Percentiles rank a stretch among this genome's conserved stretches.
Evolutionary conservation across 2,888 invertebrate genomes (phyloP).

Genomic region (Cantharis lateralis): DNA sequence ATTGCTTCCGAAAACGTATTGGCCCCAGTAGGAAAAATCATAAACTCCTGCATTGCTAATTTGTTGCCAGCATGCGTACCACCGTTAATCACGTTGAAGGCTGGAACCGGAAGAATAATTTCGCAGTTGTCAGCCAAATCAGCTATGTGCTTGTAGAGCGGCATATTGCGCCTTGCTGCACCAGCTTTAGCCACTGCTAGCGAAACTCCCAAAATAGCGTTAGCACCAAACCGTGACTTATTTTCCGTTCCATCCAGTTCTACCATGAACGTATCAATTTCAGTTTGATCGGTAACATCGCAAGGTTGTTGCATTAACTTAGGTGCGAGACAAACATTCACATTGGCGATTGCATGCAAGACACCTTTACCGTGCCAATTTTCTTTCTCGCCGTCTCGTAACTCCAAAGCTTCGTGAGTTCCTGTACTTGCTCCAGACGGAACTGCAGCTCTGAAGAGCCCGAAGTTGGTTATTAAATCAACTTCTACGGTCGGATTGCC

Average conservation of each 20-base stretch:
- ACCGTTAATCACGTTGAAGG: conserved; percentile 99
- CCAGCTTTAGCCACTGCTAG: conserved; percentile 97
- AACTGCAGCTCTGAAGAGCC: conserved; percentile 89
- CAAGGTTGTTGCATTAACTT: conserved; percentile 77
- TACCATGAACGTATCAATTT: conserved; percentile 85
- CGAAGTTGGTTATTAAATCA: conserved; percentile 76
- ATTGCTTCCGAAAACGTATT: conserved; percentile 92
- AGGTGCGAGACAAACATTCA: conserved; percentile 82
- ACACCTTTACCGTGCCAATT: conserved; percentile 97
- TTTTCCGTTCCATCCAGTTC: conserved; percentile 95
- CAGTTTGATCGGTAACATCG: conserved; percentile 87
- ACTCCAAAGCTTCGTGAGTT: conserved; percentile 95
- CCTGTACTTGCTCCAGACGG: conserved; percentile 52
- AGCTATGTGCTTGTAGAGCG: conserved; percentile 92
- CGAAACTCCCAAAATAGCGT: conserved; percentile 96
- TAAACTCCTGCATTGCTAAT: conserved; percentile 80
- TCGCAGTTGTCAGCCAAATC: conserved; percentile 90
- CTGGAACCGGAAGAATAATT: conserved; percentile 94
- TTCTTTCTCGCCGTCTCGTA: conserved; percentile 88
- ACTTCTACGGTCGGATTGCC: conserved; percentile 99
- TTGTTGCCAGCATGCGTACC: conserved; percentile 99
- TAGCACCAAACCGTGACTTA: conserved; percentile 94
- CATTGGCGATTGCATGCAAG: conserved; percentile 86
- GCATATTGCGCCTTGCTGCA: conserved; percentile 89
- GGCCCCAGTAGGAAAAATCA: conserved; percentile 72